These are phyloP conservation scores for Cetonia aurata DNA, from an alignment of 2,888 invertebrate species.

Conservation along the genomic window DNA sequence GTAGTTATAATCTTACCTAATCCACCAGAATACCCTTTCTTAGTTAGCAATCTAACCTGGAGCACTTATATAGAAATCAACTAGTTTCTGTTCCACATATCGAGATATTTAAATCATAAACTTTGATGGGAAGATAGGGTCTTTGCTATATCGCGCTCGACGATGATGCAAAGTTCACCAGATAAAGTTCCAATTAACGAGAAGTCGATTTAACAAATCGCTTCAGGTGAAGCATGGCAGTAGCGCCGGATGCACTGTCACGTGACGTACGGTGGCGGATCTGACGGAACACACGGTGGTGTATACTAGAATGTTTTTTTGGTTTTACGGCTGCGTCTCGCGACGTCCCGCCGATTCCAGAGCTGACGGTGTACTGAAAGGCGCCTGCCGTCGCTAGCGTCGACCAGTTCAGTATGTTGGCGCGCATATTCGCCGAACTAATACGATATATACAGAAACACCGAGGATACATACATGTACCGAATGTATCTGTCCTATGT, in stretches of 20 bases:
- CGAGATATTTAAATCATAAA: too few relatives aligned
- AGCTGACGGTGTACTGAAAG: conserved; percentile 64
- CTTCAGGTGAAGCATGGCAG: too few relatives aligned
- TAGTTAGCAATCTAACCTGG: background rate
- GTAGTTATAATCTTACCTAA: background rate
- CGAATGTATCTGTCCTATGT: conserved; percentile 1
- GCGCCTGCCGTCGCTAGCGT: conserved; percentile 55
- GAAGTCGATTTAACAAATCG: too few relatives aligned
- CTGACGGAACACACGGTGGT: background rate
- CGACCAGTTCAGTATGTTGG: conserved; percentile 54
- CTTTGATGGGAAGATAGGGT: too few relatives aligned
- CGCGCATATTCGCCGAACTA: conserved; percentile 52
- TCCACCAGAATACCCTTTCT: background rate
- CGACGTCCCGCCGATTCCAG: conserved; percentile 61
- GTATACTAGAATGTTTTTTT: conserved; percentile 22
- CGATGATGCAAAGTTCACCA: too few relatives aligned
- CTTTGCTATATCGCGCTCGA: too few relatives aligned
- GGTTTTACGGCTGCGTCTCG: conserved; percentile 44
- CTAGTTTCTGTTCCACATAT: too few relatives aligned
- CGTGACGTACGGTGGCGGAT: conserved; percentile 10
- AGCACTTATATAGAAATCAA: background rate
- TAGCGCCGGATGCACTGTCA: conserved; percentile 12
- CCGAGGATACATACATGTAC: conserved; percentile 21
- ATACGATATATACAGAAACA: conserved; percentile 25
- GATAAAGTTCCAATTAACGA: too few relatives aligned